Conservation (phyloP, 2,888 invertebrate genomes). For the Tolmerus cingulatus region DNA sequence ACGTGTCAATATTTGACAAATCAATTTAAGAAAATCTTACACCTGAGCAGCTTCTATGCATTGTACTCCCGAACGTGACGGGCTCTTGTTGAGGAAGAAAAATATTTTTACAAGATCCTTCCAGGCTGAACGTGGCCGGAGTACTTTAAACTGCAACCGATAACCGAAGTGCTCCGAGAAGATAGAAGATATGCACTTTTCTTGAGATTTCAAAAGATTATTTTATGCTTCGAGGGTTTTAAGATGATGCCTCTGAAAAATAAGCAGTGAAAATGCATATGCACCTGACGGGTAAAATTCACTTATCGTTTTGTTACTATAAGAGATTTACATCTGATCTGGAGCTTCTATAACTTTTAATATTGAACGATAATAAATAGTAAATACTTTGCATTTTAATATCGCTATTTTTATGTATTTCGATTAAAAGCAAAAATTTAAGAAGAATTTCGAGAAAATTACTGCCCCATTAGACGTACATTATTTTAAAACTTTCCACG, state of each 20-base stretch:
- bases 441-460: too few species aligned
- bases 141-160: neutral
- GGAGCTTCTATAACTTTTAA: too few species aligned
- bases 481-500: too few species aligned
- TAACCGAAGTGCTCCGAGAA: neutral
- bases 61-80: neutral
- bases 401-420: too few species aligned
- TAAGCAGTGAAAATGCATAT: too few species aligned
- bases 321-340: too few species aligned
- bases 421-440: too few species aligned
- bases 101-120: neutral
- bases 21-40: constrained; percentile 17
- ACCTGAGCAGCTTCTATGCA: neutral
- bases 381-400: too few species aligned
- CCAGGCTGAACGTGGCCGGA: neutral
- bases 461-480: too few species aligned
- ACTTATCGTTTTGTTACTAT: too few species aligned
- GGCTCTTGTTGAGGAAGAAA: neutral
- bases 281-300: too few species aligned
- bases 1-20: constrained; percentile 20
- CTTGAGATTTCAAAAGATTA: neutral
- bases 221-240: neutral
- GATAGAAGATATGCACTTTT: neutral
- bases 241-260: neutral
- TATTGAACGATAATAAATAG: too few species aligned